These are phyloP conservation scores for Sarcophaga rosellei DNA, from an alignment of 2,888 invertebrate genomes.

Conservation along the genomic window DNA sequence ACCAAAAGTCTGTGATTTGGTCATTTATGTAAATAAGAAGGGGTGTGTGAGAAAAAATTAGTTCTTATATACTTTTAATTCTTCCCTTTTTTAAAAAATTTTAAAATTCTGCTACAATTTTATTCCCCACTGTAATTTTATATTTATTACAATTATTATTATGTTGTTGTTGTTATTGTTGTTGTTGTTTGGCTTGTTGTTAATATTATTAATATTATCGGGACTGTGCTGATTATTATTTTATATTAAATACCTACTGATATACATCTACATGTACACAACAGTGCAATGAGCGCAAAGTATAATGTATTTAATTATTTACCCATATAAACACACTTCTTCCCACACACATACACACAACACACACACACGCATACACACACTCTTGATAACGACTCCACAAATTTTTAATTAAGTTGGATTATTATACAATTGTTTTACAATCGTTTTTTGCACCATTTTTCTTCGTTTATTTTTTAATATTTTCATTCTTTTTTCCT, in stretches of 20 bases:
- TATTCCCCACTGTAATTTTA: too few species aligned
- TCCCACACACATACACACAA: neutral
- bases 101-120: too few species aligned
- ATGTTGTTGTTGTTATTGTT: too few species aligned
- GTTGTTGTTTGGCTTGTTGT: too few species aligned
- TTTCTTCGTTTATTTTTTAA: neutral
- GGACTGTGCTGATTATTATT: conserved; percentile 37
- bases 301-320: neutral
- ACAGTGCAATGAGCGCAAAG: too few species aligned
- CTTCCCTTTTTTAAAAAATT: too few species aligned
- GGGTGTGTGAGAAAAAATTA: too few species aligned
- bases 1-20: too few species aligned
- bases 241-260: conserved; percentile 5
- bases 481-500: neutral
- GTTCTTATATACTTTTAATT: too few species aligned
- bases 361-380: neutral
- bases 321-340: neutral
- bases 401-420: conserved; percentile 68
- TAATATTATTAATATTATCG: too few species aligned
- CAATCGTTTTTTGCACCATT: neutral
- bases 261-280: neutral
- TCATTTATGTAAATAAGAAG: too few species aligned
- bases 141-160: too few species aligned
- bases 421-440: conserved; percentile 53
- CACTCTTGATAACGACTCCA: conserved; percentile 35